Evolutionary conservation across 1,140 invertebrate genomes (phyloP).

Genomic region (Augochlora pura): DNA sequence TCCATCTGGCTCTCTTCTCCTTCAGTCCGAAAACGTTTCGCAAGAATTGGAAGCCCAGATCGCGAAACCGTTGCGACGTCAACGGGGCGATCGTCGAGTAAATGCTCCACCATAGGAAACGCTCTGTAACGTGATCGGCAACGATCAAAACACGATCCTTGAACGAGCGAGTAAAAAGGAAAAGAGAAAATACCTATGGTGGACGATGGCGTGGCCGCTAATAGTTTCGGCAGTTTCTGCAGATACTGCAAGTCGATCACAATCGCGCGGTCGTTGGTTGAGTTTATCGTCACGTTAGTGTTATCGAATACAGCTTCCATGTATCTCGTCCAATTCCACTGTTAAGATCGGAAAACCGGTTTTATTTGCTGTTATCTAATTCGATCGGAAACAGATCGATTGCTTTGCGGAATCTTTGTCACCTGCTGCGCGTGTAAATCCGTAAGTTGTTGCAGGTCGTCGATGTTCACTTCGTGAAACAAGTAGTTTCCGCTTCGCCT

Average conservation of each 20-base stretch:
- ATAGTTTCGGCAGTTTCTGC: conserved; percentile 81
- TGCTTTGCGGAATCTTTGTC: background rate
- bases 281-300: conserved; percentile 81
- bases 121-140: conserved; percentile 76
- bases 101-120: conserved; percentile 85
- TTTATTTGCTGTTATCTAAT: background rate
- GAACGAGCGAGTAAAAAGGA: too few relatives aligned
- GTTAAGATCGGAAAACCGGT: conserved; percentile 34
- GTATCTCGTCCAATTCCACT: conserved; percentile 87
- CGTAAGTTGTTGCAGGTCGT: conserved; percentile 81
- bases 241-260: conserved; percentile 84
- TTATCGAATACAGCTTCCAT: conserved; percentile 82
- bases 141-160: too few relatives aligned
- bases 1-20: conserved; percentile 85
- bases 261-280: conserved; percentile 80
- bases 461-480: conserved; percentile 87
- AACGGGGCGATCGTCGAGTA: conserved; percentile 85
- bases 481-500: conserved; percentile 85
- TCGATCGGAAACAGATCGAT: background rate
- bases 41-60: conserved; percentile 83
- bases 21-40: conserved; percentile 83
- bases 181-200: conserved; percentile 84
- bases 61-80: conserved; percentile 82
- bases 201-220: conserved; percentile 79
- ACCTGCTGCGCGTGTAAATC: conserved; percentile 77